Conservation (phyloP, 2,797 vertebrate genomes). For the Hoplostethus mediterraneus region DNA sequence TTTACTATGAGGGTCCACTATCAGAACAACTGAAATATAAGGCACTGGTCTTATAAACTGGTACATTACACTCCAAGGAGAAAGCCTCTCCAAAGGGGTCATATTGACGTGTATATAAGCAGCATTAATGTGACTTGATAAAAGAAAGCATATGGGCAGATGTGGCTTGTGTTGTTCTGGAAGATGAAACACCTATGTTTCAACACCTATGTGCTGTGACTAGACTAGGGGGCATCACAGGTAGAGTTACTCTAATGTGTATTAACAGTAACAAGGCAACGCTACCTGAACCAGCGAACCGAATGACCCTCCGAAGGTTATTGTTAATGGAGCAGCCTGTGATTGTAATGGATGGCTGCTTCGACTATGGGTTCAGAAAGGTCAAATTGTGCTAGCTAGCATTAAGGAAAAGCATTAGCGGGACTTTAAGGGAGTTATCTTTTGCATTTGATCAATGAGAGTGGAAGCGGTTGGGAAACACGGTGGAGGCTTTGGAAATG, state of each 20-base stretch:
- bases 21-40: conserved; percentile 2
- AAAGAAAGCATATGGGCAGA: not conserved
- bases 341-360: conserved; percentile 13
- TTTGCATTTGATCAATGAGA: not conserved
- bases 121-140: conserved; percentile 39
- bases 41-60: conserved; percentile 28
- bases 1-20: not conserved
- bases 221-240: no score
- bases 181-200: conserved; percentile 5
- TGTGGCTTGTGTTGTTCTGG: not conserved
- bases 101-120: conserved; percentile 36
- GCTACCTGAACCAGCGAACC: not conserved
- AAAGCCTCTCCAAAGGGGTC: conserved; percentile 57
- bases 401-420: conserved; percentile 5
- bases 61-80: conserved; percentile 58
- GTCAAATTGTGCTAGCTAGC: not conserved
- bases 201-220: not conserved
- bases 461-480: conserved; percentile 45
- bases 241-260: no score
- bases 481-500: conserved; percentile 39
- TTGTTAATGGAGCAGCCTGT: not conserved
- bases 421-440: not conserved
- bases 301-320: not conserved
- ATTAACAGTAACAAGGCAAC: no score
- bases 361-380: not conserved